Base-by-base conservation (phyloP, 1,140 invertebrate species). In the Bombus impatiens region DNA sequence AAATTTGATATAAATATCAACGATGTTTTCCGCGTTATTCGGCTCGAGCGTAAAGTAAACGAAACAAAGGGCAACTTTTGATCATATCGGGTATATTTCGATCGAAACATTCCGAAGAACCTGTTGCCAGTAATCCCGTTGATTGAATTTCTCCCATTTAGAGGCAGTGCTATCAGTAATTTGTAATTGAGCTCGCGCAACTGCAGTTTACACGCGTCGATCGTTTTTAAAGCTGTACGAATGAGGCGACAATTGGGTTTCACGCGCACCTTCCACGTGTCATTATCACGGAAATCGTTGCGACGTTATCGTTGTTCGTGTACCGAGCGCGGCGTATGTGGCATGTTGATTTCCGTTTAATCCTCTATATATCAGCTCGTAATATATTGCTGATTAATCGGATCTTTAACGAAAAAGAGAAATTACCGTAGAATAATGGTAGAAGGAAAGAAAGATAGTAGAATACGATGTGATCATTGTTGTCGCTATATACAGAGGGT, bases 61-160 rank as follows among this genome's bases (percentile, higher is more conserved):
- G 40, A n/a, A 62, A 68, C 42, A 44, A 35, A 68, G 62, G n/a
- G 22, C 47, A n/a, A 77, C 59, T 78, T 77, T 53, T 65, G 76
- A 78, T 84, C 35, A 44, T 76, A 10, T 75, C 35, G 13, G 25
- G 28, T 44, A 44, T 28, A 79, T 68, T 79, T 86, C 77, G 59
- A 89, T 82, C 82, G 74, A 59, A 53, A 72, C 78, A 32, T 62
- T 25, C 37, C 44, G 37, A 75, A 81, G 68, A 87, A 89, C 88
- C 88, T 89, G 87, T 89, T 89, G 88, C 88, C 88, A 72, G 68
- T 84, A 82, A 89, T 87, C 72, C 42, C 53, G 78, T 78, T 72
- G 65, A 78, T 71, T 70, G 65, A 85, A 81, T 87, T 84, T 35
- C 35, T 84, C 71, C 65, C 71, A 79, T 70, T 84, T 79, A 47